Evolutionary conservation across 2,888 invertebrate species (phyloP).

Genomic region (Pilophorus perplexus): DNA sequence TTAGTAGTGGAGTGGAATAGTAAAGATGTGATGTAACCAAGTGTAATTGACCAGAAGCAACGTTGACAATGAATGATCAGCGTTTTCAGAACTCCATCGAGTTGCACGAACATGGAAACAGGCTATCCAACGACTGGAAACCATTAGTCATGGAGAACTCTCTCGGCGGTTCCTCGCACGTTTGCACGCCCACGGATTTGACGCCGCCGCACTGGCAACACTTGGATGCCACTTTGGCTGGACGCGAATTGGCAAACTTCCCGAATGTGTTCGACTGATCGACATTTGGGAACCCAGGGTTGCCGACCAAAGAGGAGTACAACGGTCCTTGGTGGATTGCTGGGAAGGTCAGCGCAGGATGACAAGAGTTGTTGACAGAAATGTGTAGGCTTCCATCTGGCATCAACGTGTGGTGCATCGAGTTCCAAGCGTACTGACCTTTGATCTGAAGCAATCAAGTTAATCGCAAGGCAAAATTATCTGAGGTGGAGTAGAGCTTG

Average conservation of each 20-base stretch:
- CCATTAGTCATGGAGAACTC: too few relatives aligned
- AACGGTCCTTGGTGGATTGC: background rate
- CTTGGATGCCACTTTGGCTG: background rate
- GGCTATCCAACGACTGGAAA: too few relatives aligned
- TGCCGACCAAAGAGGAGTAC: background rate
- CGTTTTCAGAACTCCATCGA: too few relatives aligned
- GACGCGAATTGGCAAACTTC: background rate
- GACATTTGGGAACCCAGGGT: background rate
- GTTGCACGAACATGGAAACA: too few relatives aligned
- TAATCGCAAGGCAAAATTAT: background rate
- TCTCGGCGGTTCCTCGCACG: background rate
- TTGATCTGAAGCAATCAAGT: background rate
- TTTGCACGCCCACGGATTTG: background rate
- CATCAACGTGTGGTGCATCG: background rate
- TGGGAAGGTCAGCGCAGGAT: background rate
- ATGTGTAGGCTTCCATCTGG: slow-evolving; percentile 14
- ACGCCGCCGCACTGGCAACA: background rate
- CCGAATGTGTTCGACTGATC: background rate
- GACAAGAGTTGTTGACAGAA: background rate
- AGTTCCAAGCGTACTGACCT: slow-evolving; percentile 7
- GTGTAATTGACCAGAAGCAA: too few relatives aligned
- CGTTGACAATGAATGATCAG: too few relatives aligned
- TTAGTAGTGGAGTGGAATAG: too few relatives aligned
- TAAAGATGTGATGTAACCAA: too few relatives aligned
- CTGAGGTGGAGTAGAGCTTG: too few relatives aligned